Evolutionary conservation across 2,888 invertebrate genomes (phyloP).

Genomic region (Mechanitis mazaeus): DNA sequence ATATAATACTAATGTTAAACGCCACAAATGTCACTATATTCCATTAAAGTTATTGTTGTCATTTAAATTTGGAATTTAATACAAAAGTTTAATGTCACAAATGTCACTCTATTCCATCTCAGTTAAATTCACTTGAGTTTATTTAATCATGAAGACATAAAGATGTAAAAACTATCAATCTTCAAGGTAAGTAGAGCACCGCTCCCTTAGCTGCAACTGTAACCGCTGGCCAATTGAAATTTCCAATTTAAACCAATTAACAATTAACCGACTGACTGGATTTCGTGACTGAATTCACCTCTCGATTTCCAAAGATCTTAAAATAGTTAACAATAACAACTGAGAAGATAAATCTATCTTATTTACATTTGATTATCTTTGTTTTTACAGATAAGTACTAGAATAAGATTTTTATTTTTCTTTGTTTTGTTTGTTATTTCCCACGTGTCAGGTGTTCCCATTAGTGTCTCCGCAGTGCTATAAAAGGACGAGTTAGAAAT

Average conservation of each 20-base stretch:
- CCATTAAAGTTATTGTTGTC: no score
- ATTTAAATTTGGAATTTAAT: no score
- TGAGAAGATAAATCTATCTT: background rate
- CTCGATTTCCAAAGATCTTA: slow-evolving; percentile 21
- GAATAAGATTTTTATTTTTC: background rate
- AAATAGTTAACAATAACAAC: slow-evolving; percentile 8
- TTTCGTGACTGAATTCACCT: slow-evolving; percentile 28
- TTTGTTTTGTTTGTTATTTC: background rate
- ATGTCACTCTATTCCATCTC: no score
- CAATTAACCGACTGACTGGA: slow-evolving; percentile 25
- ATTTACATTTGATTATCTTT: background rate
- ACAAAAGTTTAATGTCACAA: no score
- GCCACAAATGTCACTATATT: no score
- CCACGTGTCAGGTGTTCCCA: no score
- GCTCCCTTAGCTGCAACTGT: slow-evolving; percentile 33
- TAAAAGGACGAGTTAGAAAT: no score
- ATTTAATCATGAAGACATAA: slow-evolving; percentile 9
- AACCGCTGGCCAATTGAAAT: slow-evolving; percentile 26
- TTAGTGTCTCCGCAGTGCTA: no score
- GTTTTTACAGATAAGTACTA: background rate
- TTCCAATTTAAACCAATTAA: slow-evolving; percentile 25
- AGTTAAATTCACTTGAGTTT: background rate
- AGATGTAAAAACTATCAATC: slow-evolving; percentile 6
- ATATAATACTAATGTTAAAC: no score
- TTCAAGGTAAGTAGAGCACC: slow-evolving; percentile 40